Percentiles rank a stretch among this genome's conserved stretches.
phyloP scores from a whole-genome alignment of 2,797 vertebrate species.

The Phataginus tetradactyla region DNA sequence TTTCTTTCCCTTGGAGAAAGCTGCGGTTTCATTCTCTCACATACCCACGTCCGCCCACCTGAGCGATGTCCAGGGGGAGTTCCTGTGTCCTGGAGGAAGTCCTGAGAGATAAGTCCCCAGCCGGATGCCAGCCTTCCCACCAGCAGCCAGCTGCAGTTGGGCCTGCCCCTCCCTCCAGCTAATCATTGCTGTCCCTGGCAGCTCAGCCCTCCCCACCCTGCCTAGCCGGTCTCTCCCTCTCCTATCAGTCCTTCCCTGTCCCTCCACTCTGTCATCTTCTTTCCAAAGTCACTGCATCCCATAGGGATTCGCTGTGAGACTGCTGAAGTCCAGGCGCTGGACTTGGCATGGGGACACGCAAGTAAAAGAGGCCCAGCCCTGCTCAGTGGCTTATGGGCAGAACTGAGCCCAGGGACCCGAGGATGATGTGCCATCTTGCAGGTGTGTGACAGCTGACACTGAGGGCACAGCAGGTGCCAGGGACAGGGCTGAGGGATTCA shows the following conservation, averaged over 20 bases:
- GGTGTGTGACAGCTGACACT: accelerated
- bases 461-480: neutral
- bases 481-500: neutral
- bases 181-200: neutral
- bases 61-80: neutral
- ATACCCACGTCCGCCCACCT: neutral
- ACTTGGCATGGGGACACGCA: too few species aligned
- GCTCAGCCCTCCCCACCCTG: neutral
- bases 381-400: accelerated
- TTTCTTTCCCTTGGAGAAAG: neutral
- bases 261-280: neutral
- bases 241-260: neutral
- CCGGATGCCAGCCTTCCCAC: neutral
- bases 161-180: neutral
- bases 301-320: neutral
- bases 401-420: accelerated
- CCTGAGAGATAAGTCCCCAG: neutral
- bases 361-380: neutral
- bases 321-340: neutral
- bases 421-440: neutral
- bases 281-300: neutral
- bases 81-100: neutral
- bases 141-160: neutral
- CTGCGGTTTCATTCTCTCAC: neutral
- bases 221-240: neutral